Evolutionary conservation across 2,888 invertebrate species (phyloP), one percentile per base, ranked within the genome.

Genomic region (Epinotia demarniana): DNA sequence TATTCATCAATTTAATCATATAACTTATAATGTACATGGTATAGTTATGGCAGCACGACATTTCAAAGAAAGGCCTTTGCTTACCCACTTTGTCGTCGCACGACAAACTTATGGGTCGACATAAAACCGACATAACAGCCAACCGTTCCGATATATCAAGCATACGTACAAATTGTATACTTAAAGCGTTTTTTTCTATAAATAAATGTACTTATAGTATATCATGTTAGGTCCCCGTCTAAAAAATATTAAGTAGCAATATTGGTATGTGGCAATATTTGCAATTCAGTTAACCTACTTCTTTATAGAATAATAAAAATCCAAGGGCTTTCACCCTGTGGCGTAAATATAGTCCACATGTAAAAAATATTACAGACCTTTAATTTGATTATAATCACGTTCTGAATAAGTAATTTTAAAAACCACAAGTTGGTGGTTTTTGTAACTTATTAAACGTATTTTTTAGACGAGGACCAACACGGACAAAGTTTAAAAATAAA

Each of bases 151-250:
- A 84, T 85, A 82, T 85, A 86, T 85, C 85, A 85, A 84, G 87
- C 86, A 87, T 90, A 89, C 89, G 82, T 89, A 89, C 86, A 88
- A 85, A 87, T 53, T 90, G 91, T 91, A 90, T 91, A 90, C 89
- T 87, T 84, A 89, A 91, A 91, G 92, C 92, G 89, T 90, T 87
- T 87, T 69, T 64, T 85, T 84, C 87, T 90, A 88, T 87, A 86
- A 85, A 86, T 89, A 87, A 86, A 72, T 55, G 60, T 67, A 71
- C 60, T 27, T 84, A 83, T 81, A 76, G 77, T 74, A 73, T 75
- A 80, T 63, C 58, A 67, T 78, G 78, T 66, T 61, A 57, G 64
- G 63, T 71, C 46, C 58, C 61, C 72, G 74, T 72, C 77, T 72
- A 39, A 63, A 67, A 75, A 58, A 9, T 23, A 5, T 62, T 23